A percentile compares a stretch with the other conserved stretches of the same genome.
phyloP scores from a whole-genome alignment of 2,797 vertebrate species.

The Danionella dracula region DNA sequence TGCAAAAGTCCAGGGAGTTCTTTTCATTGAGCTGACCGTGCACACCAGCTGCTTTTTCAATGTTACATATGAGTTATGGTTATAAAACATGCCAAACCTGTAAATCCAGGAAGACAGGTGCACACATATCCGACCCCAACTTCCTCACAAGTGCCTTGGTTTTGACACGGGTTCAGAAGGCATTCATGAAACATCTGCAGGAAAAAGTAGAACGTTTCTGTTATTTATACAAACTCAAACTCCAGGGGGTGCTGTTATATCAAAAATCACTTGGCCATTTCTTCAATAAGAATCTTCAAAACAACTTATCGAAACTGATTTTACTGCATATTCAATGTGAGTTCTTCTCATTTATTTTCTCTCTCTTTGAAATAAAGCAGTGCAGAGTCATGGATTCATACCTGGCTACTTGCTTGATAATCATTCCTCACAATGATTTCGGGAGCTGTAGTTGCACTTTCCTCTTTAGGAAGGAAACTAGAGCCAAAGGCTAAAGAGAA shows the following conservation, averaged over 20 bases:
- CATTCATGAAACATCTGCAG: conserved; percentile 92
- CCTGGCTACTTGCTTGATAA: conserved; percentile 82
- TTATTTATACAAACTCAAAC: background rate
- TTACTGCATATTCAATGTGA: background rate
- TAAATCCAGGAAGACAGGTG: conserved; percentile 84
- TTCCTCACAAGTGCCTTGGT: conserved; percentile 90
- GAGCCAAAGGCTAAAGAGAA: conserved; percentile 83
- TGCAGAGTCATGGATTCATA: conserved; percentile 5
- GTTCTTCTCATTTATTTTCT: background rate
- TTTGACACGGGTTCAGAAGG: conserved; percentile 90
- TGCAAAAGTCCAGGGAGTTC: background rate
- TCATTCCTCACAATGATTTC: conserved; percentile 75
- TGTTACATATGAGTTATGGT: background rate
- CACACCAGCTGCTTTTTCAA: background rate
- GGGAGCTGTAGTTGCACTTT: conserved; percentile 78
- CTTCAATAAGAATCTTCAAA: no score
- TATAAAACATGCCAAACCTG: conserved; percentile 69
- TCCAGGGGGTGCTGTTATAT: background rate
- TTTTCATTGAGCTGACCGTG: background rate
- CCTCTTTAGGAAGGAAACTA: conserved; percentile 92
- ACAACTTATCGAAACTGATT: background rate
- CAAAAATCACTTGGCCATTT: no score
- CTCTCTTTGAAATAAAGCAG: background rate
- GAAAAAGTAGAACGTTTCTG: conserved; percentile 2
- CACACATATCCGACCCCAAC: conserved; percentile 89